Evolutionary conservation across 2,888 invertebrate species (phyloP), one percentile per base, ranked within the genome.

Genomic region (Crossocerus cetratus): DNA sequence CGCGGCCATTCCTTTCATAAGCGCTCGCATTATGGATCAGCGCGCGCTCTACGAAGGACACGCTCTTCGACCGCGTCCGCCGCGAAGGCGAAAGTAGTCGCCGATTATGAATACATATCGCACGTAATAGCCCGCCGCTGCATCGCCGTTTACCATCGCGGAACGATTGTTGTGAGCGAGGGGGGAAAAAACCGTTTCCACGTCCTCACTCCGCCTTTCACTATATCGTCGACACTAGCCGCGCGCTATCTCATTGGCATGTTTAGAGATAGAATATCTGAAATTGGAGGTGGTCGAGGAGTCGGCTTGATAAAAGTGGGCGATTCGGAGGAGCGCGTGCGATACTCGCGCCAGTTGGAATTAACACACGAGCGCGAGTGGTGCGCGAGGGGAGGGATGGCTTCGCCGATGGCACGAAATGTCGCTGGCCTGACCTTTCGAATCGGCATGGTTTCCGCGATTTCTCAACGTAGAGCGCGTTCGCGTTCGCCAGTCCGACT

Each of bases 371-470:
- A 45, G 23, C 49, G 32, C 32, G 32, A 4, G 32, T 32, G 49
- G 5, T 14, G 57, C n/a, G 23, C n/a, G n/a, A n/a, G n/a, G 32
- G 59, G 43, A 44, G 42, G 64, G 53, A 32, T 32, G 32, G 32
- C 32, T 32, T 55, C 70, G 60, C 74, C 66, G 49, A 67, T 64
- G 60, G 68, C 73, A 72, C 75, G 74, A 82, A 83, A 82, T 81
- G 83, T 82, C 79, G 79, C 59, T 58, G 74, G 55, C 67, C 58
- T 74, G 82, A 82, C 79, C 82, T 82, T 82, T 82, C 75, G 71
- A 63, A 68, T 76, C 76, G 80, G 62, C 72, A 76, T 57, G 79
- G 74, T 83, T 84, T 83, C 80, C 83, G 81, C 81, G 84, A 83
- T 84, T 84, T 81, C 84, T 77, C 79, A 73, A 78, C 65, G 63